Evolutionary conservation across 2,797 vertebrate species (phyloP).

Genomic region (Cyprinodon diabolis): DNA sequence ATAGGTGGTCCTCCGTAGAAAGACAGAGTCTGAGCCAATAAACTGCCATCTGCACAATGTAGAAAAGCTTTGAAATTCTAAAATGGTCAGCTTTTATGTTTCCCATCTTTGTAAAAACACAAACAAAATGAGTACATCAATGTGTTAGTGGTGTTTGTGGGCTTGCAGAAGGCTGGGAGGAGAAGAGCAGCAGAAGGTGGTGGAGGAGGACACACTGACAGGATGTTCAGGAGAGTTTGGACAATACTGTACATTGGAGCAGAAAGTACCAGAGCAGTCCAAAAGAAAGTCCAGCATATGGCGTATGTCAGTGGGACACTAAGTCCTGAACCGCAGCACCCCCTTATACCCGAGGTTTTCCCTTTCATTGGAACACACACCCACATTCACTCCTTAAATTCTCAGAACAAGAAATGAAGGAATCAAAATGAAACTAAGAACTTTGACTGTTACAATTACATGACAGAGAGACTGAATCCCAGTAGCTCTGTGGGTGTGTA

Average conservation of each 20-base stretch:
- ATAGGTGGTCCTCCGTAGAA: slow-evolving; percentile 1
- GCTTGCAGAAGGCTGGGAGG: not conserved
- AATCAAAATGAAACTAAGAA: not conserved
- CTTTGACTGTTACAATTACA: slow-evolving; percentile 8
- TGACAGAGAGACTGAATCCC: slow-evolving; percentile 22
- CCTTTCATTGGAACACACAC: slow-evolving; percentile 18
- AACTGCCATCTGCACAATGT: not conserved
- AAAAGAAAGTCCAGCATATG: slow-evolving; percentile 56
- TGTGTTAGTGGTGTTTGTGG: slow-evolving; percentile 1
- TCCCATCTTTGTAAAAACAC: not conserved
- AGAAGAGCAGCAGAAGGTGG: slow-evolving; percentile 29
- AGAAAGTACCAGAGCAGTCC: slow-evolving; percentile 28
- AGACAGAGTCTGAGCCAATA: not conserved
- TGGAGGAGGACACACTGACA: slow-evolving; percentile 39
- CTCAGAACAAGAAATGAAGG: slow-evolving; percentile 5
- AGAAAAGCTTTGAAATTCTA: slow-evolving; percentile 9
- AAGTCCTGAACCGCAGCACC: slow-evolving; percentile 42
- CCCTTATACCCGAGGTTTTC: slow-evolving; percentile 56
- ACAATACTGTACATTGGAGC: slow-evolving; percentile 40
- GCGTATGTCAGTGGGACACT: slow-evolving; percentile 54
- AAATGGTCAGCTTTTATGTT: not conserved
- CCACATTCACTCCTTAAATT: slow-evolving; percentile 6
- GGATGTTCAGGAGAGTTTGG: slow-evolving; percentile 46
- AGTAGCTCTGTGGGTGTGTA: slow-evolving; percentile 33
- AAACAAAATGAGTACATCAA: not conserved